Percentiles rank a stretch among this genome's conserved stretches.
Conservation (phyloP, 1,140 invertebrate genomes). For the Hypothenemus hampei region DNA sequence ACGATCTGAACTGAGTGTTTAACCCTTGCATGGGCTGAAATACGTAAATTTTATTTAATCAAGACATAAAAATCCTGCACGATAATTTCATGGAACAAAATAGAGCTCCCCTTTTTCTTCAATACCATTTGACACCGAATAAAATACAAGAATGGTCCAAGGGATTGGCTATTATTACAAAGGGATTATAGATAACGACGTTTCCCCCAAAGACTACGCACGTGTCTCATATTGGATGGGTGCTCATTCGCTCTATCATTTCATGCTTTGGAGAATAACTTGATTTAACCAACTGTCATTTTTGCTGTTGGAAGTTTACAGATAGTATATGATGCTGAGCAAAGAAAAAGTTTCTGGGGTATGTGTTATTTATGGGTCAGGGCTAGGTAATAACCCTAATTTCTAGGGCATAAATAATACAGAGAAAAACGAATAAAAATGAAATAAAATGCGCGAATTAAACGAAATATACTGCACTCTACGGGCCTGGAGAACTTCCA, state of each 20-base stretch:
- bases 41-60: too few relatives aligned
- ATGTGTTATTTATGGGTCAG: too few relatives aligned
- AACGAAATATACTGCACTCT: neutral
- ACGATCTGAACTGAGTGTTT: too few relatives aligned
- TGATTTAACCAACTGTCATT: neutral
- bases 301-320: too few relatives aligned
- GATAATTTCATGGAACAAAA: neutral
- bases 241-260: neutral
- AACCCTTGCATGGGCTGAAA: too few relatives aligned
- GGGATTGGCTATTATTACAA: neutral
- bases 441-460: neutral
- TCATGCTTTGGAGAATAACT: neutral
- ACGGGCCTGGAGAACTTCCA: neutral
- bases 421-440: neutral
- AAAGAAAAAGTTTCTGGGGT: too few relatives aligned
- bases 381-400: too few relatives aligned
- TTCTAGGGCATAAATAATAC: neutral
- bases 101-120: neutral
- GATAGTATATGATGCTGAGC: too few relatives aligned
- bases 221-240: neutral
- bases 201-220: neutral
- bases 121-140: neutral
- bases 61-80: too few relatives aligned
- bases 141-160: neutral
- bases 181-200: neutral